phyloP scores from a whole-genome alignment of 2,113 vertebrate genomes.

The Indicator indicator region DNA sequence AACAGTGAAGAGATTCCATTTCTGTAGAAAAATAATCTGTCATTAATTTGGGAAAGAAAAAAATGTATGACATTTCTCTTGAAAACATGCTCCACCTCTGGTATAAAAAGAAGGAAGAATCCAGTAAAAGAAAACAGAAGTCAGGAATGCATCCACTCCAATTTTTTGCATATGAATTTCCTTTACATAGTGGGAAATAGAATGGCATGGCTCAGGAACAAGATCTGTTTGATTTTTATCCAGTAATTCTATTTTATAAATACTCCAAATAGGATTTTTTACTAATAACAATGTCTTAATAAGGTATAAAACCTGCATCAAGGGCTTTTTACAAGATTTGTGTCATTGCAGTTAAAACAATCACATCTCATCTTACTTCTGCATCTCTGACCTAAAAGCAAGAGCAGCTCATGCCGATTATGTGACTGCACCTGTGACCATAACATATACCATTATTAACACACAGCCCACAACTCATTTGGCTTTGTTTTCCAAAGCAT shows the following conservation, averaged over 20 bases:
- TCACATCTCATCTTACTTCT: not conserved
- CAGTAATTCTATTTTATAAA: not conserved
- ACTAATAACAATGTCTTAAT: not conserved
- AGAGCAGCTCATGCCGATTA: not conserved
- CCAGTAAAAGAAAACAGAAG: not conserved
- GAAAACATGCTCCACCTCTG: not conserved
- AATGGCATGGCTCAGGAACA: not conserved
- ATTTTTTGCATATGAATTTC: not conserved
- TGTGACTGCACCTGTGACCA: not conserved
- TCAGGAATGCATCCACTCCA: not conserved
- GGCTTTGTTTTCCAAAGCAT: not conserved
- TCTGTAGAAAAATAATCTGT: not conserved
- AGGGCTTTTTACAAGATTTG: not conserved
- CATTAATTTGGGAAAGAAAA: not conserved
- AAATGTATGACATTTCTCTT: not conserved
- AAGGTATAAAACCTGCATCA: not conserved
- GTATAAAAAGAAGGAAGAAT: not conserved
- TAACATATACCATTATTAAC: not conserved
- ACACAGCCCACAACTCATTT: not conserved
- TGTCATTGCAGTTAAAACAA: not conserved
- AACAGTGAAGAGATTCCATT: not conserved
- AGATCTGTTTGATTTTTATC: not conserved
- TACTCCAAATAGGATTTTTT: not conserved
- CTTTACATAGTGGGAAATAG: not conserved
- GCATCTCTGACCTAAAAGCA: not conserved